A percentile compares a stretch with the other conserved stretches of the same genome.
phyloP scores from a whole-genome alignment of 2,113 vertebrate genomes.

The Tychaedon coryphoeus region DNA sequence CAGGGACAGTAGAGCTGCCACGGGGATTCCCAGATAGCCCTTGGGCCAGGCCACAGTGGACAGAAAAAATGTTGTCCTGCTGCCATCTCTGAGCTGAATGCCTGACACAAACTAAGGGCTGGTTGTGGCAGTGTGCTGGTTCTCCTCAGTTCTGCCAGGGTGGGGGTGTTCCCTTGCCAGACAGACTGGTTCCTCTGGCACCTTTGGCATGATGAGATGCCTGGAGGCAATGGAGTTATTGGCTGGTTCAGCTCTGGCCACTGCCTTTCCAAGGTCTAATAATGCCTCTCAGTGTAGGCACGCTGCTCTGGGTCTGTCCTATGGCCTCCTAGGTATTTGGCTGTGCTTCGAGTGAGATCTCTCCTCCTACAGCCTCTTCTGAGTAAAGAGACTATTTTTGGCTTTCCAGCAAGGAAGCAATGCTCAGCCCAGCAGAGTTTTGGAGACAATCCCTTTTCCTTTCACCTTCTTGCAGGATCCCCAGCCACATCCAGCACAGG shows the following conservation, averaged over 20 bases:
- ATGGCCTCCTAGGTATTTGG: slow-evolving; percentile 6
- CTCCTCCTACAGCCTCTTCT: slow-evolving; percentile 36
- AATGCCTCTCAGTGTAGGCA: accelerated
- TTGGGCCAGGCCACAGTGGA: not conserved
- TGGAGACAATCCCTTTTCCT: not conserved
- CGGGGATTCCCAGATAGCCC: not conserved
- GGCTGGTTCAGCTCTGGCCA: not conserved
- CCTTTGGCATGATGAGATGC: not conserved
- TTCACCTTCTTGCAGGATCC: not conserved
- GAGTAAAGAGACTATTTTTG: slow-evolving; percentile 38
- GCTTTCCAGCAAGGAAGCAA: slow-evolving; percentile 10
- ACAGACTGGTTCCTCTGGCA: not conserved
- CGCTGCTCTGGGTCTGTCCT: not conserved
- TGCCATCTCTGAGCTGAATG: not conserved
- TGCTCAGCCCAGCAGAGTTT: not conserved
- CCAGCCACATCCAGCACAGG: accelerated
- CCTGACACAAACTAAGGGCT: not conserved
- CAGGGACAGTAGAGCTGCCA: not conserved
- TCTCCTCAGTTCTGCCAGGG: not conserved
- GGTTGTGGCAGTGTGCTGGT: accelerated
- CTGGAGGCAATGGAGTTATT: not conserved
- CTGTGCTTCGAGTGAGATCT: not conserved
- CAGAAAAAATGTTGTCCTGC: not conserved
- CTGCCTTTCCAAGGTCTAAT: not conserved
- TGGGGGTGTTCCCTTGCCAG: not conserved